Conservation (phyloP, 2,888 invertebrate genomes). For the Cyrtodaria siliqua region DNA sequence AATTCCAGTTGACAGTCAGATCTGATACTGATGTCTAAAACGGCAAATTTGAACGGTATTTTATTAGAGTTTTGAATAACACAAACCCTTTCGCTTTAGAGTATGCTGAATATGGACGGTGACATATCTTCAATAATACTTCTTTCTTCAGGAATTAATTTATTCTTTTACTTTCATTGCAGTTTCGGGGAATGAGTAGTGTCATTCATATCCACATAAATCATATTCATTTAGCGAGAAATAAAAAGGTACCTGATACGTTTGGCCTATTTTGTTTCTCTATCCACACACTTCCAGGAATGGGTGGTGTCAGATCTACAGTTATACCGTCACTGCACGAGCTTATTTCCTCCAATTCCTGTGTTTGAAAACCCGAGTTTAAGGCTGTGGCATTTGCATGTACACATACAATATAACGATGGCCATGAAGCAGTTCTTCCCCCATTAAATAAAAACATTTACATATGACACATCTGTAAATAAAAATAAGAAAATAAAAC, state of each 20-base stretch:
- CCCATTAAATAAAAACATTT: conserved; percentile 27
- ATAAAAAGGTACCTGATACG: conserved; percentile 11
- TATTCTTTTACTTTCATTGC: no score
- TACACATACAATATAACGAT: conserved; percentile 62
- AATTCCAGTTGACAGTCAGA: conserved; percentile 65
- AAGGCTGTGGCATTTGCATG: conserved; percentile 55
- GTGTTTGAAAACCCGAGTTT: conserved; percentile 59
- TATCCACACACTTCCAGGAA: conserved; percentile 54
- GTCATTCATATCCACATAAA: no score
- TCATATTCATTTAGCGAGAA: no score
- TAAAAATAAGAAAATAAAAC: no score
- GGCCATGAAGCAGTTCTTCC: conserved; percentile 49
- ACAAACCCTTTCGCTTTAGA: no score
- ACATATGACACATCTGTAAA: conserved; percentile 16
- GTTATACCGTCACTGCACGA: conserved; percentile 72
- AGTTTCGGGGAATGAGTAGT: no score
- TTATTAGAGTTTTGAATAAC: no score
- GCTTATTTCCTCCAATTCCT: conserved; percentile 57
- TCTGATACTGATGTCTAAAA: no score
- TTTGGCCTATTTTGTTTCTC: conserved; percentile 14
- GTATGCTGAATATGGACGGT: no score
- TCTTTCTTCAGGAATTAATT: no score
- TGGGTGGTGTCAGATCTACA: conserved; percentile 67
- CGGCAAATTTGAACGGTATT: no score
- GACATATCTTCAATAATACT: no score